Percentiles rank a stretch among this genome's conserved stretches.
These are phyloP conservation scores for Portunus trituberculatus DNA, from an alignment of 1,140 invertebrate genomes.

Conservation along the genomic window DNA sequence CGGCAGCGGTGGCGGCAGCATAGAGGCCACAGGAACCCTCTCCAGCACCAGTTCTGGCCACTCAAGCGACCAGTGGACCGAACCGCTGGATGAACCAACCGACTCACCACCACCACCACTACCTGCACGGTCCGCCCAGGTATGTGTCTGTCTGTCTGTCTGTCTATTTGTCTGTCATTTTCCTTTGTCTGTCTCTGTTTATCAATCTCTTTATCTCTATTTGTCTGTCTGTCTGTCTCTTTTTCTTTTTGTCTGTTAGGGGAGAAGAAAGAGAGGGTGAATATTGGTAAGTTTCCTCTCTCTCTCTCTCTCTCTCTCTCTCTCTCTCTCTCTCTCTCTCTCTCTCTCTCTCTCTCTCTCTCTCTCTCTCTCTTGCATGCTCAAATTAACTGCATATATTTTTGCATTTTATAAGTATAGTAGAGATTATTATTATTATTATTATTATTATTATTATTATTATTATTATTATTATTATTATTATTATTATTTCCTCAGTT, in stretches of 20 bases:
- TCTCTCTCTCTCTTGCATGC: too few relatives aligned
- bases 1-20: neutral
- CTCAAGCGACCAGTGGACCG: constrained; percentile 73
- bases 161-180: too few relatives aligned
- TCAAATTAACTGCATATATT: too few relatives aligned
- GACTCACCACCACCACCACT: constrained; percentile 69
- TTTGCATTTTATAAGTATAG: neutral
- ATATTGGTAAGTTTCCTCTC: neutral
- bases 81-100: constrained; percentile 56
- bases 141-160: neutral
- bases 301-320: neutral
- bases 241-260: too few relatives aligned
- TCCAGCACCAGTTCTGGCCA: constrained; percentile 75
- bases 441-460: too few relatives aligned
- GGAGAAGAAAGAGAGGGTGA: too few relatives aligned
- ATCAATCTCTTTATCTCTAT: too few relatives aligned
- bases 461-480: neutral
- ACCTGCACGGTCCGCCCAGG: constrained; percentile 69
- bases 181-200: too few relatives aligned
- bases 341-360: neutral
- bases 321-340: neutral
- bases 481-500: neutral
- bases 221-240: too few relatives aligned
- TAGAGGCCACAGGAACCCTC: constrained; percentile 68
- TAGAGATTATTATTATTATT: too few relatives aligned